These are phyloP conservation scores for Stratiomys singularior DNA, from an alignment of 2,888 invertebrate genomes.

Conservation along the genomic window DNA sequence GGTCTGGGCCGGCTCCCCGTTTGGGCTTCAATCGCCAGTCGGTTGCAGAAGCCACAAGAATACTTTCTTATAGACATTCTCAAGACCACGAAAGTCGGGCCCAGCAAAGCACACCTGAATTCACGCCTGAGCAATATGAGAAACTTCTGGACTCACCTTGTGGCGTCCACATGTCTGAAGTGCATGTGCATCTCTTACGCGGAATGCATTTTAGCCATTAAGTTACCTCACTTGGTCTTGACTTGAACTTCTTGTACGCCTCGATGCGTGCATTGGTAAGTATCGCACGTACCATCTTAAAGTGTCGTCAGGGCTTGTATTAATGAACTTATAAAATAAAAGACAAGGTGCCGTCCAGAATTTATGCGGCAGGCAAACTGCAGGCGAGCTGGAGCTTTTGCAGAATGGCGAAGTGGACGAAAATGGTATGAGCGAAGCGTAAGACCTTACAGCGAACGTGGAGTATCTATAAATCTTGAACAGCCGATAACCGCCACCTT, in stretches of 20 bases:
- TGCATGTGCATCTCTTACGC: conserved; percentile 19
- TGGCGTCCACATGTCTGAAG: conserved; percentile 43
- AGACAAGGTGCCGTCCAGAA: conserved; percentile 1
- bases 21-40: not conserved
- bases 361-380: not conserved
- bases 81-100: not conserved
- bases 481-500: too few relatives aligned
- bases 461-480: too few relatives aligned
- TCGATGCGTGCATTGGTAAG: conserved; percentile 12
- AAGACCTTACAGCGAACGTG: too few relatives aligned
- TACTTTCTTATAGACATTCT: not conserved
- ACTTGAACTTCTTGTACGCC: not conserved
- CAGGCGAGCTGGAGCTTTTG: not conserved
- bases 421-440: too few relatives aligned
- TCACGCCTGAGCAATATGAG: not conserved
- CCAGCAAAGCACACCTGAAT: not conserved
- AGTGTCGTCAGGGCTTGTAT: conserved; percentile 40
- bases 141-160: conserved; percentile 25
- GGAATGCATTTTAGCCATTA: not conserved
- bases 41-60: not conserved
- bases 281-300: conserved; percentile 44
- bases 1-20: not conserved
- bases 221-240: not conserved
- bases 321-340: not conserved
- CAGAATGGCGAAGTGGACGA: too few relatives aligned